Conservation (phyloP, 2,888 invertebrate genomes). For the Adelphocoris suturalis region DNA sequence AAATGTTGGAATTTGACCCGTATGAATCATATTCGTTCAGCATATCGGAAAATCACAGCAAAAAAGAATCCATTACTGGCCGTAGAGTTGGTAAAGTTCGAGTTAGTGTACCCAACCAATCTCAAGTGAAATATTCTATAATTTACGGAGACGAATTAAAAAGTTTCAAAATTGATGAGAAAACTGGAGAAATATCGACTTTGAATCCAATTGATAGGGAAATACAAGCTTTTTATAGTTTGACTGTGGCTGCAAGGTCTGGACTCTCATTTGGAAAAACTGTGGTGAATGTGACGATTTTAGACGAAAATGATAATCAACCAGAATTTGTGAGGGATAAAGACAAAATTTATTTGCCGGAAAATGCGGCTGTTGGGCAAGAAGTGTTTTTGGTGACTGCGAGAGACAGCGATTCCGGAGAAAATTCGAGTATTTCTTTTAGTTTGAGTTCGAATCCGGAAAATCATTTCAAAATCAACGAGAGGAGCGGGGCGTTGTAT, state of each 20-base stretch:
- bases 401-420: conserved; percentile 91
- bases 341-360: conserved; percentile 88
- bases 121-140: conserved; percentile 85
- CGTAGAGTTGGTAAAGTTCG: conserved; percentile 89
- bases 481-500: conserved; percentile 93
- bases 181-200: conserved; percentile 88
- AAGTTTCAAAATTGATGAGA: conserved; percentile 89
- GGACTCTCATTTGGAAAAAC: conserved; percentile 88
- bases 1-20: conserved; percentile 87
- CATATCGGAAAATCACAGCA: conserved; percentile 89
- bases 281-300: conserved; percentile 88
- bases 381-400: conserved; percentile 94
- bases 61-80: conserved; percentile 81
- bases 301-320: conserved; percentile 94
- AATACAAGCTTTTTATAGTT: conserved; percentile 85
- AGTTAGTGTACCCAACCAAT: conserved; percentile 79
- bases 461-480: conserved; percentile 90
- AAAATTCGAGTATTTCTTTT: conserved; percentile 92
- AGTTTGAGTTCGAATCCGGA: conserved; percentile 89
- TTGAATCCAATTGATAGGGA: conserved; percentile 91
- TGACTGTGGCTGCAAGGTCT: conserved; percentile 89
- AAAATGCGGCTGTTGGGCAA: conserved; percentile 95
- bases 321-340: conserved; percentile 90
- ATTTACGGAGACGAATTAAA: conserved; percentile 88
- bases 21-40: conserved; percentile 90